Base-by-base conservation (phyloP, 2,888 invertebrate species). In the Pristionchus mayeri region DNA sequence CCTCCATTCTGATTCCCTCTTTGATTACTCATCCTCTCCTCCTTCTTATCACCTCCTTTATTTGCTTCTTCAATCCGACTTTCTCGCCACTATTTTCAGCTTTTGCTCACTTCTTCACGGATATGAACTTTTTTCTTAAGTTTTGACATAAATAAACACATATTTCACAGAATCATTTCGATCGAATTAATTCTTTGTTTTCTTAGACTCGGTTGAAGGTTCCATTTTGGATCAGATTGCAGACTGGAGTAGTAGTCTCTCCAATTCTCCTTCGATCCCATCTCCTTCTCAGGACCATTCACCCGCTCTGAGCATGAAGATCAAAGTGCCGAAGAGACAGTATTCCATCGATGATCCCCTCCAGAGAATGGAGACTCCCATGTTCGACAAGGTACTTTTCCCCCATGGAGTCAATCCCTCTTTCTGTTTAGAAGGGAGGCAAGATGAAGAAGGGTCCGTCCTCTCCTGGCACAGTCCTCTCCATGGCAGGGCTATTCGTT, bases 401-500 rank as follows among this genome's bases (percentile, higher is more conserved):
- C n/a, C n/a, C n/a, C n/a, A n/a, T n/a, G n/a, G 9, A 18, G 40
- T 54, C 75, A n/a, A 30, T 76, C n/a, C n/a, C n/a, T n/a, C n/a
- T n/a, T n/a, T n/a, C n/a, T n/a, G n/a, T 71, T 4, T 48, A 75
- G 75, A 75, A 75, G 48, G 75, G 44, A 21, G 24, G 24, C 3
- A 75, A 44, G 63, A 88, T 86, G 40, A 92, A 92, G 85, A 91
- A 89, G 37, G 91, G 90, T 37, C 92, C 92, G 11, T 92, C 92
- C 50, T 92, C 91, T 1, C 90, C 90, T 0, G 89, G 89, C 0
- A 92, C 92, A 34, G 92, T 92, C 4, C 88, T 92, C 48, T 88
- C 91, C 11, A 79, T 92, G 87, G 89, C 91, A 24, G 92, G 92
- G 11, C 88, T 92, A 30, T 92, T 92, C 86, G 88, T 92, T 30